These are phyloP conservation scores for Limnodromus scolopaceus DNA, from an alignment of 2,797 vertebrate species.

Conservation along the genomic window DNA sequence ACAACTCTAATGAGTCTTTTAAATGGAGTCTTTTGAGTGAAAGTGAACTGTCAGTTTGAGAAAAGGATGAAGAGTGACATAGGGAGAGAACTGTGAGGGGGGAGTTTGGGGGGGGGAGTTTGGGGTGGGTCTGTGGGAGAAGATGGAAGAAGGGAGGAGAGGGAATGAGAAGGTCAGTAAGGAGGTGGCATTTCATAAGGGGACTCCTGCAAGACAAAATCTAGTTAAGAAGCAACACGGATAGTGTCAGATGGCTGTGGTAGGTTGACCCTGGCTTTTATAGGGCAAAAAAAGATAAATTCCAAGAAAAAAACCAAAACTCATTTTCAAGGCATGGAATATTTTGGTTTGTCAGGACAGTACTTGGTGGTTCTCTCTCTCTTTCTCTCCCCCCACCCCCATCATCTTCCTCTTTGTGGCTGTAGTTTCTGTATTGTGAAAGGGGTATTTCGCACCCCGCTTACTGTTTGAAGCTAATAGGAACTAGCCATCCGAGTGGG, in stretches of 20 bases:
- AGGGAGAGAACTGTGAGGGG: neutral
- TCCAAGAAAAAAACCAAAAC: neutral
- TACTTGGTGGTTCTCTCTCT: neutral
- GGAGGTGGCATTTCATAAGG: neutral
- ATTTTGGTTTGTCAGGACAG: neutral
- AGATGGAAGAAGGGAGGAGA: neutral
- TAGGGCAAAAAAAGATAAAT: neutral
- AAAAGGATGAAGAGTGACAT: neutral
- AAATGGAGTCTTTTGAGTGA: neutral
- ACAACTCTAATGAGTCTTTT: neutral
- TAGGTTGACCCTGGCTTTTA: neutral
- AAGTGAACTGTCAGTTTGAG: neutral
- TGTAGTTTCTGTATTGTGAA: neutral
- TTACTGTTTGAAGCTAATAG: neutral
- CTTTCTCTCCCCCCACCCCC: rapidly evolving
- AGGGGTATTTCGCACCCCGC: neutral
- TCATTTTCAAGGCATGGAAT: neutral
- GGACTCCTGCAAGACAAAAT: neutral
- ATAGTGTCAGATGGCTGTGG: neutral
- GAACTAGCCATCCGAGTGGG: neutral
- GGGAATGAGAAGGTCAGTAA: neutral
- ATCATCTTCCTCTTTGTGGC: neutral
- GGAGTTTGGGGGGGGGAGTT: neutral
- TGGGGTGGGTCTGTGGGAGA: neutral
- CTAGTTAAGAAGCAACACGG: neutral